Percentiles rank a stretch among this genome's conserved stretches.
phyloP scores from a whole-genome alignment of 2,888 invertebrate genomes.

The Polylopha cassiicola region DNA sequence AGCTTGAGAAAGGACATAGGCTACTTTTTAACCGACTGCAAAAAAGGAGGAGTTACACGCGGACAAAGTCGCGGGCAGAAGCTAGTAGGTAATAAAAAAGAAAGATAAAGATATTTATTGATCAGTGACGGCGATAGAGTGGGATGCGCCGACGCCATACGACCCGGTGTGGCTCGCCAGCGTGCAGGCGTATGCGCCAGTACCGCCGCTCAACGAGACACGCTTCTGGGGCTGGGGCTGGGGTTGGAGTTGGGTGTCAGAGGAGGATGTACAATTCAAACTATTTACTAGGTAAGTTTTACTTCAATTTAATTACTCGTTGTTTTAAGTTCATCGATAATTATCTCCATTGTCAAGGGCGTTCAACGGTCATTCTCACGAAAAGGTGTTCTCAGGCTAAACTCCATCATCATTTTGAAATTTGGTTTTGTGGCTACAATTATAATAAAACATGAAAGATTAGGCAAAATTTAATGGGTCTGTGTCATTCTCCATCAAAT shows the following conservation, averaged over 20 bases:
- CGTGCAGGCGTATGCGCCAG: slow-evolving; percentile 51
- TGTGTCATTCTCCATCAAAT: too few species aligned
- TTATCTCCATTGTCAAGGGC: too few species aligned
- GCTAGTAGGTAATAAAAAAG: background rate
- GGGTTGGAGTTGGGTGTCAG: slow-evolving; percentile 58
- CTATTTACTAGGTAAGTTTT: slow-evolving; percentile 61
- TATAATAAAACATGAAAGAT: too few species aligned
- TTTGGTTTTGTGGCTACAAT: too few species aligned
- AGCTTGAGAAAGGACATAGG: too few species aligned
- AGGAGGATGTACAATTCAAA: slow-evolving; percentile 65
- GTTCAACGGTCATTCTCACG: too few species aligned
- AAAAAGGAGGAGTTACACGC: too few species aligned
- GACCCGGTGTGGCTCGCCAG: slow-evolving; percentile 73
- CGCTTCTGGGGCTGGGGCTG: slow-evolving; percentile 42
- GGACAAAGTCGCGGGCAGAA: too few species aligned
- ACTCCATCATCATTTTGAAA: too few species aligned
- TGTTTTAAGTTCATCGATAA: background rate
- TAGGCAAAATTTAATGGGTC: too few species aligned
- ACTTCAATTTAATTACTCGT: background rate
- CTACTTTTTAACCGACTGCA: too few species aligned
- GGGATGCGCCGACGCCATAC: slow-evolving; percentile 65
- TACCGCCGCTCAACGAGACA: slow-evolving; percentile 52
- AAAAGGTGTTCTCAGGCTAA: too few species aligned
- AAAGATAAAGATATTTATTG: background rate
- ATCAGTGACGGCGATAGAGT: slow-evolving; percentile 48